These are phyloP conservation scores for Apotomis betuletana DNA, from an alignment of 2,888 invertebrate genomes.

Conservation along the genomic window DNA sequence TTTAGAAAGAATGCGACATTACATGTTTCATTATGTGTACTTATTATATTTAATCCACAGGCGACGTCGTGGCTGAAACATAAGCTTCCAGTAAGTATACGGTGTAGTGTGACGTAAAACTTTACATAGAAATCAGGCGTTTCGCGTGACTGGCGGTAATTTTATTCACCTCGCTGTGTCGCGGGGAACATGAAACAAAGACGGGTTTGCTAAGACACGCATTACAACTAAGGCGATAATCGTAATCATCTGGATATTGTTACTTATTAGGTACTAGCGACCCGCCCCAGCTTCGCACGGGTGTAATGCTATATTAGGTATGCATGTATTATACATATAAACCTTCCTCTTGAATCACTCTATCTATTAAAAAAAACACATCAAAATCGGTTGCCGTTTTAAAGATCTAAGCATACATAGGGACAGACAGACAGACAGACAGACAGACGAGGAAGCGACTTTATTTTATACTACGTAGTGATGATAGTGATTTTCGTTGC, in stretches of 20 bases:
- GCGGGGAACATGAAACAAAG: slow-evolving; percentile 46
- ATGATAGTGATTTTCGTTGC: too few species aligned
- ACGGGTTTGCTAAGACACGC: slow-evolving; percentile 43
- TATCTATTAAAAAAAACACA: too few species aligned
- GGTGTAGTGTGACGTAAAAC: slow-evolving; percentile 18
- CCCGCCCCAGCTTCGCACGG: too few species aligned
- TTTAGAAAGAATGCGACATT: too few species aligned
- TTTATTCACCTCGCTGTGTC: slow-evolving; percentile 45
- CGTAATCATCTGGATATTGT: slow-evolving; percentile 5
- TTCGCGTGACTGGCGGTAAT: slow-evolving; percentile 55
- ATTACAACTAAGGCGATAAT: slow-evolving; percentile 32
- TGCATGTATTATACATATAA: too few species aligned
- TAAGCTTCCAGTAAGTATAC: slow-evolving; percentile 33
- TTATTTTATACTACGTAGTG: background rate
- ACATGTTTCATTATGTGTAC: too few species aligned
- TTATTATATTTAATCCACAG: background rate
- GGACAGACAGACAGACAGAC: too few species aligned
- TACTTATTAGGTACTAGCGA: background rate
- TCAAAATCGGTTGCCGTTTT: too few species aligned
- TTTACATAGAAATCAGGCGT: slow-evolving; percentile 29
- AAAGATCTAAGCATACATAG: too few species aligned
- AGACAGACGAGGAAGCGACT: background rate
- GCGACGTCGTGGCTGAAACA: slow-evolving; percentile 3
- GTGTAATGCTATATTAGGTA: too few species aligned
- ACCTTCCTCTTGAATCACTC: too few species aligned